Evolutionary conservation across 2,797 vertebrate species (phyloP).

Genomic region (Coccyzus lansbergi): DNA sequence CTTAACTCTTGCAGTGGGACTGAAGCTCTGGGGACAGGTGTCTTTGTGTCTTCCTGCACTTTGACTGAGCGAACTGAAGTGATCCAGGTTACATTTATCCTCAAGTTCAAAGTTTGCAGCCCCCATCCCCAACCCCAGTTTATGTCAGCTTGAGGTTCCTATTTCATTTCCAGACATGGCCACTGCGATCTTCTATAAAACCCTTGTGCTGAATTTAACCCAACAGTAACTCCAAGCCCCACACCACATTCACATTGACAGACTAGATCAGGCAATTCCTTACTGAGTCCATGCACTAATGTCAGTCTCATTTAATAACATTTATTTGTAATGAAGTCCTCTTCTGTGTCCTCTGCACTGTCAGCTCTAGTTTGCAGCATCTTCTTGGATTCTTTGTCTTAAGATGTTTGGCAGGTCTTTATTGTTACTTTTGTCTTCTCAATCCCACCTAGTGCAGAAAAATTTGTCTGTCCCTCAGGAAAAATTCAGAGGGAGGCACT

Average conservation of each 20-base stretch:
- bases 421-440: neutral
- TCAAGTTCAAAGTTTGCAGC: neutral
- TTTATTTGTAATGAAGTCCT: neutral
- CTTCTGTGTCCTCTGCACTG: neutral
- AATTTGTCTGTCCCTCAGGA: neutral
- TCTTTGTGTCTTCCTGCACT: neutral
- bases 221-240: neutral
- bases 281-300: fast-evolving
- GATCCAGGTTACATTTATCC: neutral
- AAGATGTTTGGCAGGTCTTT: neutral
- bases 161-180: neutral
- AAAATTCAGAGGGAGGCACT: neutral
- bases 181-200: neutral
- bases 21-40: neutral
- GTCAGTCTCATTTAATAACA: neutral
- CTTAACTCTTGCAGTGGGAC: neutral
- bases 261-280: neutral
- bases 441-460: neutral
- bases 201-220: neutral
- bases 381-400: neutral
- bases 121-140: neutral
- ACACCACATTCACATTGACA: neutral
- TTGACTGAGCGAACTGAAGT: neutral
- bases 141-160: neutral
- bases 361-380: neutral